phyloP scores from a whole-genome alignment of 2,888 invertebrate genomes.

The Cenopis cana region DNA sequence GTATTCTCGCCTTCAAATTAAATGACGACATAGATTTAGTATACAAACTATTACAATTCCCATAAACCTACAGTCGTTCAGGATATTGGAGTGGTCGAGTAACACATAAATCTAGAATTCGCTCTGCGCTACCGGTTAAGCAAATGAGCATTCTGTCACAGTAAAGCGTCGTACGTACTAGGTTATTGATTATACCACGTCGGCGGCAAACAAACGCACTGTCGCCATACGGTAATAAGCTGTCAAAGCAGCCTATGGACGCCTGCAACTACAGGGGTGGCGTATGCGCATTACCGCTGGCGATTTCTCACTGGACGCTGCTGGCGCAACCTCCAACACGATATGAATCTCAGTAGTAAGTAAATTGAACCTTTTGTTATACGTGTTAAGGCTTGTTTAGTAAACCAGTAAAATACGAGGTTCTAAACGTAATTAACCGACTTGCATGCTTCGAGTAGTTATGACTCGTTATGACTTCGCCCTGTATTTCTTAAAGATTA shows the following conservation, averaged over 20 bases:
- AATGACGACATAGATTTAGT: not conserved
- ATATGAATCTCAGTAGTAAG: not conserved
- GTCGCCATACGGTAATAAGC: too few relatives aligned
- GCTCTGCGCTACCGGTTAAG: not conserved
- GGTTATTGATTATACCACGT: too few relatives aligned
- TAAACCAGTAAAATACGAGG: not conserved
- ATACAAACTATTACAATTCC: not conserved
- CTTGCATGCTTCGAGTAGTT: slow-evolving; percentile 15
- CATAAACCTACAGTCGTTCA: not conserved
- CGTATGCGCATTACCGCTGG: too few relatives aligned
- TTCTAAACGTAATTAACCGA: not conserved
- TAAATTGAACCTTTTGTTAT: not conserved
- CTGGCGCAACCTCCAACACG: too few relatives aligned
- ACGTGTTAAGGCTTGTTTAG: not conserved
- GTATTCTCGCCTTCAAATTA: not conserved
- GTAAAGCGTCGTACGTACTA: not conserved
- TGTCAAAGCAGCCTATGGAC: too few relatives aligned
- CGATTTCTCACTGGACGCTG: too few relatives aligned
- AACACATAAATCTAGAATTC: slow-evolving; percentile 7
- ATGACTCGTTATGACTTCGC: slow-evolving; percentile 1
- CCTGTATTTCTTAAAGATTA: slow-evolving; percentile 61
- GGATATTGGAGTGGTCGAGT: slow-evolving; percentile 9
- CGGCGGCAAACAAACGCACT: too few relatives aligned
- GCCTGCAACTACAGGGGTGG: too few relatives aligned
- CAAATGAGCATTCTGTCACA: not conserved